Percentiles rank a stretch among this genome's conserved stretches.
These are phyloP conservation scores for Rhombomys opimus DNA, from an alignment of 2,113 vertebrate genomes.

Conservation along the genomic window DNA sequence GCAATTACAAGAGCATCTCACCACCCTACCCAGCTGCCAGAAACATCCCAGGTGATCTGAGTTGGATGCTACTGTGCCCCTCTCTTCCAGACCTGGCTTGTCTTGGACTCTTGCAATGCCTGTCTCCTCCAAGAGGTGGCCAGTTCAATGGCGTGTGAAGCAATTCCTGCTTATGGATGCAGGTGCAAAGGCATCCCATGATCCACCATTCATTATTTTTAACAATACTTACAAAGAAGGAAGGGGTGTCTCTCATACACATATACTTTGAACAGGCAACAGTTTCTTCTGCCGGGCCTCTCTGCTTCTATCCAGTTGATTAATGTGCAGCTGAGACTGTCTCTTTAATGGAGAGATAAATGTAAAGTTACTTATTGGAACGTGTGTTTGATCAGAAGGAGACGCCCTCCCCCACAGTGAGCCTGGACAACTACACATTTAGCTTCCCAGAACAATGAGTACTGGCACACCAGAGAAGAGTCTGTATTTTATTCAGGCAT, in stretches of 20 bases:
- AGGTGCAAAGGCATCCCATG: constrained; percentile 51
- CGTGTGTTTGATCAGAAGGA: constrained; percentile 68
- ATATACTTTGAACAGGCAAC: constrained; percentile 52
- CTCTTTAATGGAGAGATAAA: constrained; percentile 58
- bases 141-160: constrained; percentile 47
- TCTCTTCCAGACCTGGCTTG: not conserved
- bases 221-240: constrained; percentile 31
- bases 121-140: constrained; percentile 36
- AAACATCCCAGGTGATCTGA: constrained; percentile 62
- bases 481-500: not conserved
- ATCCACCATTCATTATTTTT: constrained; percentile 67
- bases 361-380: constrained; percentile 75
- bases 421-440: not conserved
- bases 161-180: constrained; percentile 59
- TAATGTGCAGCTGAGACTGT: constrained; percentile 69
- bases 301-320: constrained; percentile 48
- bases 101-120: constrained; percentile 68
- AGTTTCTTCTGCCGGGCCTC: constrained; percentile 38
- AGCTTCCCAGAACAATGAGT: not conserved
- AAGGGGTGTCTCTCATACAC: not conserved
- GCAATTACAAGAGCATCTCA: not conserved
- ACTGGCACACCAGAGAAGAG: not conserved
- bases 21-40: not conserved
- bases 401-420: not conserved
- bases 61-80: not conserved